Evolutionary conservation across 2,888 invertebrate genomes (phyloP).

Genomic region (Rhorus exstirpatorius): DNA sequence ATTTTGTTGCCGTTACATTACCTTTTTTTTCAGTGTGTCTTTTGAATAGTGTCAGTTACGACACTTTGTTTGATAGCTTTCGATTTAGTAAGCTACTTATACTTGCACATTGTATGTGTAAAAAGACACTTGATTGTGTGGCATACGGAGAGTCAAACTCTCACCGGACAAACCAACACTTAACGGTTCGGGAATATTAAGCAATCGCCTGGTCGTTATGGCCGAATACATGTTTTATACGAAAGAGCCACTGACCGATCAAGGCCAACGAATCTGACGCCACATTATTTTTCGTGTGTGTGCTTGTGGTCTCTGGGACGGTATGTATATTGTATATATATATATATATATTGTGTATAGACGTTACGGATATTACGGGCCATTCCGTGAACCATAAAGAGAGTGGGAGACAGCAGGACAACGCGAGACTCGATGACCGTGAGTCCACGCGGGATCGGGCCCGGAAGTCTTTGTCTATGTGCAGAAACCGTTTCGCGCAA

Average conservation of each 20-base stretch:
- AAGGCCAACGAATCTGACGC: slow-evolving; percentile 77
- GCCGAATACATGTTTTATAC: slow-evolving; percentile 52
- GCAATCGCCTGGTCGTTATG: slow-evolving; percentile 60
- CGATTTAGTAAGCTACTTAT: not conserved
- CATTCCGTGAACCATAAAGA: slow-evolving; percentile 36
- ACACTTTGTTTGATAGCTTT: not conserved
- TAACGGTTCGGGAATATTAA: slow-evolving; percentile 64
- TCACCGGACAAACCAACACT: slow-evolving; percentile 41
- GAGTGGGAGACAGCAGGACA: slow-evolving; percentile 38
- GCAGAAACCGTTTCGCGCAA: slow-evolving; percentile 37
- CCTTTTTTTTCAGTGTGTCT: not conserved
- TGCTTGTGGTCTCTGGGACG: slow-evolving; percentile 9
- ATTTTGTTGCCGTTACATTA: no score
- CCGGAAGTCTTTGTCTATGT: slow-evolving; percentile 63
- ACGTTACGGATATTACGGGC: slow-evolving; percentile 34
- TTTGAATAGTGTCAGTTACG: not conserved
- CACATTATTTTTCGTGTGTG: slow-evolving; percentile 36
- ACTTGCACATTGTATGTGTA: not conserved
- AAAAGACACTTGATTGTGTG: slow-evolving; percentile 15
- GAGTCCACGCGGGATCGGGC: slow-evolving; percentile 50
- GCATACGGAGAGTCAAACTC: not conserved
- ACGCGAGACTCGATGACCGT: slow-evolving; percentile 53
- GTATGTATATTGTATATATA: not conserved
- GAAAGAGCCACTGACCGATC: slow-evolving; percentile 80
- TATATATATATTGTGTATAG: slow-evolving; percentile 6